Conservation (phyloP, 2,888 invertebrate genomes). For the Polydrusus cervinus region DNA sequence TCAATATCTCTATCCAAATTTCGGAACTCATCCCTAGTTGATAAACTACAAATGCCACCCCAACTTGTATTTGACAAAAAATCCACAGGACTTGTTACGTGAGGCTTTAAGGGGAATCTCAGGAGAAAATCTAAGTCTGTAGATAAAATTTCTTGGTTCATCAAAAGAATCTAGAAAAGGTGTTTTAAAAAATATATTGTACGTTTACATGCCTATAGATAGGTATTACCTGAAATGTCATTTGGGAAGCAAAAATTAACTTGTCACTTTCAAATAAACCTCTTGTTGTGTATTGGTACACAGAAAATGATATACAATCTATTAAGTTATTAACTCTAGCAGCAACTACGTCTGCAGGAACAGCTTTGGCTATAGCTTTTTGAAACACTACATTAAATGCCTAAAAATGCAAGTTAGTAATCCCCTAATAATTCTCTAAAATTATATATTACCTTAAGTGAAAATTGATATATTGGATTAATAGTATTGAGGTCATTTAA, state of each 20-base stretch:
- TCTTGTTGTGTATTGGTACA: constrained; percentile 94
- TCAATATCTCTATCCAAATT: constrained; percentile 97
- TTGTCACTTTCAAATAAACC: constrained; percentile 98
- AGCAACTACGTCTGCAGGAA: constrained; percentile 85
- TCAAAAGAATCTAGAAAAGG: constrained; percentile 83
- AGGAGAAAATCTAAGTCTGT: constrained; percentile 93
- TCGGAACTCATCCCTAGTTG: constrained; percentile 92
- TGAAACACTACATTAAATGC: constrained; percentile 98
- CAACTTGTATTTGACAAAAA: constrained; percentile 94
- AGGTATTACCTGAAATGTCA: constrained; percentile 90
- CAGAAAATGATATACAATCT: constrained; percentile 94
- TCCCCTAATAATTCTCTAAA: neutral
- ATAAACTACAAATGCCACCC: constrained; percentile 95
- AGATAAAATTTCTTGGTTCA: constrained; percentile 89
- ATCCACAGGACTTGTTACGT: constrained; percentile 95
- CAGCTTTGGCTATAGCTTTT: constrained; percentile 93
- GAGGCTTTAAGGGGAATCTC: constrained; percentile 93
- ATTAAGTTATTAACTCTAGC: constrained; percentile 90
- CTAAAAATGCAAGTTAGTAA: constrained; percentile 71
- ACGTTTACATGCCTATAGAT: neutral
- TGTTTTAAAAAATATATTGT: too few species aligned
- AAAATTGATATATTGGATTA: constrained; percentile 98
- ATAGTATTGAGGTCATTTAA: constrained; percentile 96
- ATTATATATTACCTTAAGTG: constrained; percentile 82
- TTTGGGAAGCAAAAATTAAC: constrained; percentile 95